Conservation (phyloP, 2,888 invertebrate species). For the Sussaba pulchella region DNA sequence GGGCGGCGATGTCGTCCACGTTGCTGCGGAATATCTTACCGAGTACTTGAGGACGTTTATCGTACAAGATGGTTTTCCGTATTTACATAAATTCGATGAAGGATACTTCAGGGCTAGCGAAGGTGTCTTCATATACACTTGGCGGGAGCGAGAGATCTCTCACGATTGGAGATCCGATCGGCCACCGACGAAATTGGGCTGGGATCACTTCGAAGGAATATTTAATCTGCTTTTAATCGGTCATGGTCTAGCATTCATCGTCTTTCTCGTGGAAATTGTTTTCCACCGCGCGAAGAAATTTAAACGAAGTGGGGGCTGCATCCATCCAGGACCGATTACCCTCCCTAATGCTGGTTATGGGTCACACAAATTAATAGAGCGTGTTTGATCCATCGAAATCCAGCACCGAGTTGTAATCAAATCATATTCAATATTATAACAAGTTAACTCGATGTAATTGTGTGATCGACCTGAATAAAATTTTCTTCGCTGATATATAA, state of each 20-base stretch:
- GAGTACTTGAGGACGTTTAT: slow-evolving; percentile 52
- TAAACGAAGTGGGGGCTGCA: too few species aligned
- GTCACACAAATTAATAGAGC: too few species aligned
- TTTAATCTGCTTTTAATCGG: slow-evolving; percentile 48
- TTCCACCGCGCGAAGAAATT: slow-evolving; percentile 13
- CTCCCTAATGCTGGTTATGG: too few species aligned
- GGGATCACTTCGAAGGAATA: slow-evolving; percentile 50
- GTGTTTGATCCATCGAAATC: too few species aligned
- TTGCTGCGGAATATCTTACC: slow-evolving; percentile 34
- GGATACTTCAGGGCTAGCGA: slow-evolving; percentile 26
- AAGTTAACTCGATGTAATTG: too few species aligned
- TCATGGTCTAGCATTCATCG: not conserved
- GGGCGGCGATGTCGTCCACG: slow-evolving; percentile 21
- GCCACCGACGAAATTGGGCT: not conserved
- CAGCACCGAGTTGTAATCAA: too few species aligned
- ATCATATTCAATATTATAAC: too few species aligned
- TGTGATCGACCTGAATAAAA: too few species aligned
- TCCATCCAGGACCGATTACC: too few species aligned
- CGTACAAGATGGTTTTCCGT: slow-evolving; percentile 63
- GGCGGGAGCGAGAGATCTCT: slow-evolving; percentile 9
- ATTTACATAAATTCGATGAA: slow-evolving; percentile 49
- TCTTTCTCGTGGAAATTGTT: slow-evolving; percentile 39
- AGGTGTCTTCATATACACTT: slow-evolving; percentile 43
- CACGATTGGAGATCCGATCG: not conserved
- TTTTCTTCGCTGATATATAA: too few species aligned